phyloP scores from a whole-genome alignment of 2,888 invertebrate species.

The Apocheima hispidaria region DNA sequence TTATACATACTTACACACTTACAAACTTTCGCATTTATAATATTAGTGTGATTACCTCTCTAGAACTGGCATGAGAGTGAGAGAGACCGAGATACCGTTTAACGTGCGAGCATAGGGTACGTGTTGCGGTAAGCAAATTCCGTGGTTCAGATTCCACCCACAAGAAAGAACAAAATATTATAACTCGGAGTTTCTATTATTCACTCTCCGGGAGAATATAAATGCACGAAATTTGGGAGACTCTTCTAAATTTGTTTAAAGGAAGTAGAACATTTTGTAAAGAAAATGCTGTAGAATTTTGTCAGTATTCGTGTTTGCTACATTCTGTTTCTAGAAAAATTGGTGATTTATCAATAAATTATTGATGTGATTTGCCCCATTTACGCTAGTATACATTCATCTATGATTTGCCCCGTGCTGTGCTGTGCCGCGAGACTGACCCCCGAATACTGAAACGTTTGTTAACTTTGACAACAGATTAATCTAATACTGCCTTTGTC shows the following conservation, averaged over 20 bases:
- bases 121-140: conserved; percentile 38
- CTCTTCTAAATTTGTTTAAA: background rate
- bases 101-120: background rate
- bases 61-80: background rate
- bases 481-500: too few species aligned
- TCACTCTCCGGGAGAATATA: conserved; percentile 44
- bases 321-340: too few species aligned
- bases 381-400: too few species aligned
- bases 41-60: background rate
- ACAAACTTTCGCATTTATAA: too few species aligned
- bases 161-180: conserved; percentile 43
- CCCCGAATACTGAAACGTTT: too few species aligned
- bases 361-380: too few species aligned
- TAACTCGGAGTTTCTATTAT: conserved; percentile 50
- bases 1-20: too few species aligned
- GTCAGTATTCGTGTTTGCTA: too few species aligned
- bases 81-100: background rate
- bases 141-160: conserved; percentile 27
- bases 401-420: too few species aligned
- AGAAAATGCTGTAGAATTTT: background rate
- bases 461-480: too few species aligned
- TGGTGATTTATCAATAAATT: too few species aligned
- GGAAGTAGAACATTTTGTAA: background rate
- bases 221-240: conserved; percentile 28
- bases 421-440: too few species aligned